These are phyloP conservation scores for Drosophila suzukii DNA, from an alignment of 1,140 invertebrate genomes.

Conservation along the genomic window DNA sequence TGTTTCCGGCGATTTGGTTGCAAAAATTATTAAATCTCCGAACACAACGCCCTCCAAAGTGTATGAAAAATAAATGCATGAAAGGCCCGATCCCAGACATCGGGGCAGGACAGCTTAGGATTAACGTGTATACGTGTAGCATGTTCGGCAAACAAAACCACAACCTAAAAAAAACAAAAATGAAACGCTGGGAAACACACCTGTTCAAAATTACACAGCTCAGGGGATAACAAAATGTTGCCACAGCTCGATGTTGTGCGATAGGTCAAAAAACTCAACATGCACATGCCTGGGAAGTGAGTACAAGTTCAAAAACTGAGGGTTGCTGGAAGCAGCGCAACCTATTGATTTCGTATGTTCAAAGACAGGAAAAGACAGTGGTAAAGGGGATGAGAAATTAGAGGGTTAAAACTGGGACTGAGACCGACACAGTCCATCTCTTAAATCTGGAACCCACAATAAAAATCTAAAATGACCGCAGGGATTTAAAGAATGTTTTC, in stretches of 20 bases:
- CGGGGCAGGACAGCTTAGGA: constrained; percentile 32
- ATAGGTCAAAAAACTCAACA: constrained; percentile 57
- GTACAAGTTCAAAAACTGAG: constrained; percentile 31
- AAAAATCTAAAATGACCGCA: background rate
- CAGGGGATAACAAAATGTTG: constrained; percentile 22
- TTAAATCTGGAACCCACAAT: background rate
- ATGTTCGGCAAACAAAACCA: constrained; percentile 34
- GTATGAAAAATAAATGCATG: constrained; percentile 13
- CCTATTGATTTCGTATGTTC: constrained; percentile 51
- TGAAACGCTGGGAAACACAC: constrained; percentile 38
- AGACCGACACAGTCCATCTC: background rate
- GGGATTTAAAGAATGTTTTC: no score
- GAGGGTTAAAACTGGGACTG: constrained; percentile 23
- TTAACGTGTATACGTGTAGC: constrained; percentile 19
- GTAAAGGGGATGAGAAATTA: background rate
- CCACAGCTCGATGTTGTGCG: constrained; percentile 23
- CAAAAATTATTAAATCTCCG: constrained; percentile 27
- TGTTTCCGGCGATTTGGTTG: constrained; percentile 40
- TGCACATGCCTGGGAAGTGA: constrained; percentile 30
- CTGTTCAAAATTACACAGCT: constrained; percentile 60
- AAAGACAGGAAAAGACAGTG: background rate
- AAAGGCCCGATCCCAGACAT: constrained; percentile 26
- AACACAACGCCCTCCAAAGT: constrained; percentile 23
- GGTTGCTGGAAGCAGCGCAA: constrained; percentile 33
- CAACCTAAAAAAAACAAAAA: constrained; percentile 21